Conservation (phyloP, 2,113 vertebrate species). For the Morphnarchus princeps region DNA sequence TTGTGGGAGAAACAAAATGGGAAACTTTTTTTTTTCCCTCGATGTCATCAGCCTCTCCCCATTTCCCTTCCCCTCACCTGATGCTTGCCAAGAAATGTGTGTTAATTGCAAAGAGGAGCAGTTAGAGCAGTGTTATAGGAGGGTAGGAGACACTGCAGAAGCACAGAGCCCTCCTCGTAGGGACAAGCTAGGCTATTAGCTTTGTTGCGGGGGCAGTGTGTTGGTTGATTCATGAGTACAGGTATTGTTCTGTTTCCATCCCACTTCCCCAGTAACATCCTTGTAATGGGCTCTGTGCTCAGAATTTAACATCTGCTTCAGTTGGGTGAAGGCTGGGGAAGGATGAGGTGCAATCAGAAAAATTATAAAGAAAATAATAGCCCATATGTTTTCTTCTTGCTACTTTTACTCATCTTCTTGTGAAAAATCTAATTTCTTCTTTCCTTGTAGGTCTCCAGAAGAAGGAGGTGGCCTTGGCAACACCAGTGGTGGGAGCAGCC, state of each 20-base stretch:
- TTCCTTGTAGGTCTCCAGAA: constrained; percentile 74
- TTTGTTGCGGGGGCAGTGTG: neutral
- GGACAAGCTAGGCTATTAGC: neutral
- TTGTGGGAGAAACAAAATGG: neutral
- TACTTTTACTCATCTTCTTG: rapidly evolving
- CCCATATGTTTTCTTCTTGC: neutral
- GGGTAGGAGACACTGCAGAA: neutral
- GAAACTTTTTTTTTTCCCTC: neutral
- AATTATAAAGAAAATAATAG: neutral
- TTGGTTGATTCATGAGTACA: neutral
- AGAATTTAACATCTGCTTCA: neutral
- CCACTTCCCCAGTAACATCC: neutral
- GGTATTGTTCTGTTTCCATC: neutral
- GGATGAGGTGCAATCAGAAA: neutral
- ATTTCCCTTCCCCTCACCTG: neutral
- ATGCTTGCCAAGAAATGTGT: neutral
- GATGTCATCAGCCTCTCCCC: neutral
- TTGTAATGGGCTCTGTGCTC: neutral
- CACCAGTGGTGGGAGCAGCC: constrained; percentile 54
- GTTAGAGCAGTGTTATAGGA: neutral
- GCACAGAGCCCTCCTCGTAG: neutral
- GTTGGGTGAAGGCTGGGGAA: neutral
- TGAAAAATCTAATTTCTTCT: neutral
- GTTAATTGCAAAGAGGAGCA: neutral
- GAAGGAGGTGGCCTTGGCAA: constrained; percentile 72